phyloP scores from a whole-genome alignment of 1,140 invertebrate genomes.

The Leptinotarsa undecemlineata region DNA sequence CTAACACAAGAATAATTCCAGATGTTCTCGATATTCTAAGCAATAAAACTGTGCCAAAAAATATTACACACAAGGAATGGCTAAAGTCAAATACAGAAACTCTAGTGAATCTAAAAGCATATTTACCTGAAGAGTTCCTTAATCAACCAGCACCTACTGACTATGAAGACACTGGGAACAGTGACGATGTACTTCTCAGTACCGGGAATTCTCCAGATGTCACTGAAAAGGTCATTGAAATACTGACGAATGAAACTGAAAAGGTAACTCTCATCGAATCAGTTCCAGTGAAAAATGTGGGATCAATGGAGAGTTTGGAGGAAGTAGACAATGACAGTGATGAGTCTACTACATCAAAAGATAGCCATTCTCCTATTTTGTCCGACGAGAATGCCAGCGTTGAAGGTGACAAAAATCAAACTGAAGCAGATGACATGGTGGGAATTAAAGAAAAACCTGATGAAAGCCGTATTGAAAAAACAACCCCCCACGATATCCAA shows the following conservation, averaged over 20 bases:
- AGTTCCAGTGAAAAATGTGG: conserved; percentile 12
- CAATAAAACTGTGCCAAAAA: conserved; percentile 37
- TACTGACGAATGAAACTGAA: background rate
- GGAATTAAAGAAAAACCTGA: conserved; percentile 21
- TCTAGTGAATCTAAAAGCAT: conserved; percentile 33
- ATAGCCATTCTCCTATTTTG: conserved; percentile 33
- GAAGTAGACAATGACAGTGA: conserved; percentile 42
- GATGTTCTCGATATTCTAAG: conserved; percentile 40
- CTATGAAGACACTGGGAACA: background rate
- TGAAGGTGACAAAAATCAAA: conserved; percentile 29
- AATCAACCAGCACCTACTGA: conserved; percentile 41
- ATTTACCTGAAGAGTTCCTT: conserved; percentile 40
- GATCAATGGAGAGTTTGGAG: conserved; percentile 49
- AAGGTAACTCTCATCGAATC: background rate
- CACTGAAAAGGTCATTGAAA: conserved; percentile 6
- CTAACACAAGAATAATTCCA: conserved; percentile 41
- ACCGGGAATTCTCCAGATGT: background rate
- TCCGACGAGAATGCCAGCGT: conserved; percentile 48
- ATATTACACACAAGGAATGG: conserved; percentile 38
- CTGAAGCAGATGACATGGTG: conserved; percentile 37
- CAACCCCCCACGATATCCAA: background rate
- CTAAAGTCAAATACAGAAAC: conserved; percentile 35
- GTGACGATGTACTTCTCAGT: background rate
- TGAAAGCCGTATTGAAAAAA: conserved; percentile 29
- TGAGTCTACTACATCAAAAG: conserved; percentile 44